phyloP scores from a whole-genome alignment of 2,113 vertebrate species.

The Sclerurus mexicanus region DNA sequence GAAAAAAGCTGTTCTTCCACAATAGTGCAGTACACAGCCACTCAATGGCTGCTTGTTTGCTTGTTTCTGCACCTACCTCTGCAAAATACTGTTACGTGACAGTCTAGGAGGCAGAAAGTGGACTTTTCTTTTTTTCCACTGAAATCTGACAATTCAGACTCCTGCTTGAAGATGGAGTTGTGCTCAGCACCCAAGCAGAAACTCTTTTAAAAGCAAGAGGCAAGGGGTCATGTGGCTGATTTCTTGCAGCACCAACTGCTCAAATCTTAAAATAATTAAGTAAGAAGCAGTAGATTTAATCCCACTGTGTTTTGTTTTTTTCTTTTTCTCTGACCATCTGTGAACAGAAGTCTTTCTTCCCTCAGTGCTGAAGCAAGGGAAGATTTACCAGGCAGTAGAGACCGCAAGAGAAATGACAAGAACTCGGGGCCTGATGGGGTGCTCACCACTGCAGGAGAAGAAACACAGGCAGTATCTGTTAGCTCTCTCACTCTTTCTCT shows the following conservation, averaged over 20 bases:
- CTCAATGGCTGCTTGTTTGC: background rate
- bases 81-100: background rate
- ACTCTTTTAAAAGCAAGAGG: background rate
- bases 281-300: constrained; percentile 15
- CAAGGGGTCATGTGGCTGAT: background rate
- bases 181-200: background rate
- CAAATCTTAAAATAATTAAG: constrained; percentile 34
- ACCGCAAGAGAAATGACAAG: background rate
- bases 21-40: background rate
- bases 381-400: background rate
- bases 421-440: background rate
- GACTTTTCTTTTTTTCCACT: background rate
- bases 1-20: background rate
- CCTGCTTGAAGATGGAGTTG: background rate
- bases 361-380: background rate
- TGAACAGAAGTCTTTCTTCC: background rate
- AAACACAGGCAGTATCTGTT: background rate
- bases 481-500: fast-evolving
- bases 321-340: constrained; percentile 5
- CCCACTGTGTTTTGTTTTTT: background rate
- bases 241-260: constrained; percentile 13
- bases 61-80: background rate
- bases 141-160: background rate
- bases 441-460: background rate
- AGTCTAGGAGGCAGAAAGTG: background rate